Evolutionary conservation across 2,888 invertebrate species (phyloP).

Genomic region (Sarcophaga carnaria): DNA sequence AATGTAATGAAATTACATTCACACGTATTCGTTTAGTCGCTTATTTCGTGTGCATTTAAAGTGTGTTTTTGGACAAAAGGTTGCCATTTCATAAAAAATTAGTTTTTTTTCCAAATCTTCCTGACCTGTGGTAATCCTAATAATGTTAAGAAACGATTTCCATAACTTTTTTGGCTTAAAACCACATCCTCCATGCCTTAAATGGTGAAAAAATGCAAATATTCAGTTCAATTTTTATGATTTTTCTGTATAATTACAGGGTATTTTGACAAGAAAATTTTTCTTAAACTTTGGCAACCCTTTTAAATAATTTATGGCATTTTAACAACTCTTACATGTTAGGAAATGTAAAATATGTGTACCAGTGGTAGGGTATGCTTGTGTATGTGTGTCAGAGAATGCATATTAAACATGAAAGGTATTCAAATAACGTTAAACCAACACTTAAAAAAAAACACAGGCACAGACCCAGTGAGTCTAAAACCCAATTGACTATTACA

Average conservation of each 20-base stretch:
- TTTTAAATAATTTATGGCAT: conserved; percentile 24
- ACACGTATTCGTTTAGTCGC: background rate
- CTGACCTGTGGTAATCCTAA: no score
- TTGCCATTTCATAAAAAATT: conserved; percentile 5
- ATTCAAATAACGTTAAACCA: conserved; percentile 43
- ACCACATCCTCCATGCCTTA: no score
- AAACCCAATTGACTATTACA: conserved; percentile 44
- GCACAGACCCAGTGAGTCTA: background rate
- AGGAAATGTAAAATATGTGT: background rate
- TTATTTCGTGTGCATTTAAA: background rate
- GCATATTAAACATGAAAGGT: conserved; percentile 10
- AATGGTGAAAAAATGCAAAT: no score
- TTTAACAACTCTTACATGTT: conserved; percentile 8
- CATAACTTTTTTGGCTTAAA: no score
- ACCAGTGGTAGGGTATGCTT: background rate
- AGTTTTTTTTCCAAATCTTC: no score
- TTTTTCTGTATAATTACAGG: no score
- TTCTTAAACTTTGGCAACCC: conserved; percentile 16
- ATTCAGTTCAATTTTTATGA: no score
- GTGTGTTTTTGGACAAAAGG: conserved; percentile 14
- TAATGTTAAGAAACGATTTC: no score
- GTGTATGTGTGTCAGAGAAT: background rate
- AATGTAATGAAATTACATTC: conserved; percentile 53
- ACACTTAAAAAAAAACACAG: conserved; percentile 9
- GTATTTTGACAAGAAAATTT: no score